Evolutionary conservation across 2,797 vertebrate genomes (phyloP), one percentile per base, ranked within the genome.

Genomic region (Catharus ustulatus): DNA sequence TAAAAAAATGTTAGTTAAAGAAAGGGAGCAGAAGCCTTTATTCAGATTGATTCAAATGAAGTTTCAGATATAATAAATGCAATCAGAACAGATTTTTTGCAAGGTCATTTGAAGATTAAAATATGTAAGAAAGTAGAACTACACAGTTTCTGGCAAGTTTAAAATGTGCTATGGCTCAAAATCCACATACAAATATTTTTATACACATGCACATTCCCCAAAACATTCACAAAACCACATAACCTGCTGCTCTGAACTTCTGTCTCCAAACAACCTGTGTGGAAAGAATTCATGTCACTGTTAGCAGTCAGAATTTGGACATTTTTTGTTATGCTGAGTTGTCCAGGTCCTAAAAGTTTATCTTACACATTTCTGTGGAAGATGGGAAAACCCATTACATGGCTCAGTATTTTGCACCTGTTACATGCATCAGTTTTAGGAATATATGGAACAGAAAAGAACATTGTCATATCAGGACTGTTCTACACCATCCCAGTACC

Each of bases 21-120:
- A 79, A 81, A 82, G 40, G 13, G 48, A 89, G 29, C 24, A 76
- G 38, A 57, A 80, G 6, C 23, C n/a, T 89, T 74, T 69, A 83
- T 89, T 85, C 45, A 89, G 75, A 77, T 83, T 76, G 77, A 95
- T 64, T 80, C 38, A 84, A 84, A 87, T 32, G 42, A 87, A 87
- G 58, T 49, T 91, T 91, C 42, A 71, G 38, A 77, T 71, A 61
- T 34, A 90, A 75, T 42, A 4, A 87, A 49, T n/a, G 22, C 32
- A 94, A 87, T 85, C 61, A 90, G 34, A 88, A 16, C 26, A 71
- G 21, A n/a, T 36, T 68, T 91, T 89, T 92, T 90, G 24, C 45
- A 62, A 77, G 64, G 59, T 8, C 8, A n/a, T 48, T 51, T 85
- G 45, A 85, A 80, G 54, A 84, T 71, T 61, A 80, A 78, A 87